These are phyloP conservation scores for Aegithalos caudatus DNA, from an alignment of 2,113 vertebrate genomes.

Conservation along the genomic window DNA sequence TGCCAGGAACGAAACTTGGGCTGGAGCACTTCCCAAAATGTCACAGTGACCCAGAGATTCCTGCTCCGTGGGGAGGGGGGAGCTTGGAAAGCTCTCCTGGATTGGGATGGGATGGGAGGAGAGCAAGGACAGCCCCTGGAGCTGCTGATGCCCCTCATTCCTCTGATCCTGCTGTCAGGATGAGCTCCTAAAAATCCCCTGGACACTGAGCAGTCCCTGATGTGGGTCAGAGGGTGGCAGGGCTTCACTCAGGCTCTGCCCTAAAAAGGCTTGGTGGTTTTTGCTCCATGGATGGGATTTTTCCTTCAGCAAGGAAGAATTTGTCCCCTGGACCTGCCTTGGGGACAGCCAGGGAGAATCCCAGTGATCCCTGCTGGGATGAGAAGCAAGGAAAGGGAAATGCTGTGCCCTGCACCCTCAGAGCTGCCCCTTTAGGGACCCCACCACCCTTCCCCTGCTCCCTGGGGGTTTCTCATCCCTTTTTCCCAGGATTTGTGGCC, in stretches of 20 bases:
- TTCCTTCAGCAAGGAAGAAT: neutral
- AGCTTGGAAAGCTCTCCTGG: neutral
- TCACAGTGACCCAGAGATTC: conserved; percentile 12
- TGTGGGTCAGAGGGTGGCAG: neutral
- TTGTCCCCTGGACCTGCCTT: neutral
- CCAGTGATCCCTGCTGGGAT: neutral
- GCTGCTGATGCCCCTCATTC: neutral
- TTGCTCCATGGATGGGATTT: neutral
- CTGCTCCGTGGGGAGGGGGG: fast-evolving
- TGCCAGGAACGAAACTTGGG: neutral
- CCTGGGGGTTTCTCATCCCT: fast-evolving
- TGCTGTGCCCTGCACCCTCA: neutral
- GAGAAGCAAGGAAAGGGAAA: neutral
- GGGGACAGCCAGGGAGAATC: neutral
- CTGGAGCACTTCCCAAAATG: conserved; percentile 12
- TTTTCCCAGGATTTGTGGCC: neutral
- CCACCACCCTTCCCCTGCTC: fast-evolving
- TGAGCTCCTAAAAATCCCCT: fast-evolving
- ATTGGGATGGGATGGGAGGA: neutral
- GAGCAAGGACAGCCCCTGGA: neutral
- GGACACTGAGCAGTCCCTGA: neutral
- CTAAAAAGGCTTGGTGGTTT: neutral
- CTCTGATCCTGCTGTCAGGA: neutral
- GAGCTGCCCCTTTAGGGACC: too few species aligned
- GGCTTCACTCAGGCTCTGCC: neutral